phyloP scores from a whole-genome alignment of 2,113 vertebrate genomes.

The Rattus norvegicus region GRCr8 NC_086019.1:174358501-174359000 shows the following conservation, averaged over 20 bases:
- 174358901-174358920: not conserved
- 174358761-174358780: not conserved
- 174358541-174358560: not conserved
- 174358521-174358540: not conserved
- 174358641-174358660: not conserved
- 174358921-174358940: not conserved
- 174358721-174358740: not conserved
- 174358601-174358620: not conserved
- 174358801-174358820: not conserved
- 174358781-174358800: not conserved
- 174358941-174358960: not conserved
- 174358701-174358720: not conserved
- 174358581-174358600: not conserved
- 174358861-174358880: not conserved
- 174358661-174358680: not conserved
- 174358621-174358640: not conserved
- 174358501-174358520: not conserved
- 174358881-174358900: not conserved
- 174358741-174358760: not conserved
- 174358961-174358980: not conserved
- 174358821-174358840: not conserved
- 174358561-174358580: slow-evolving; percentile 60
- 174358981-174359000: not conserved
- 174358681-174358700: not conserved
- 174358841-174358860: not conserved